Base-by-base conservation (phyloP, 2,888 invertebrate genomes). In the Octodonta nipae region DNA sequence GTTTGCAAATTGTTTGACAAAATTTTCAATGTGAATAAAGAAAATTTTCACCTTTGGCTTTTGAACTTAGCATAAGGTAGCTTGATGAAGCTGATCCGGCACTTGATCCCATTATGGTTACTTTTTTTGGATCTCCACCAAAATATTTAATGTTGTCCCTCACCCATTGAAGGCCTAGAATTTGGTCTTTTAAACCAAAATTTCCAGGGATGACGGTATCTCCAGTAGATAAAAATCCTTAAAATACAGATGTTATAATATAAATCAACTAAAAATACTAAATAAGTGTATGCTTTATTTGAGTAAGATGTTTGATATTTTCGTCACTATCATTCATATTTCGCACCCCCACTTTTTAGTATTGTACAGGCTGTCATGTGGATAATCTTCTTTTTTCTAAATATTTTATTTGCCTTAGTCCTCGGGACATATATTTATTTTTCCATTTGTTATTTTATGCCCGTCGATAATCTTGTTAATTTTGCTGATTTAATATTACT, bases 181-280 rank as follows among this genome's bases (percentile, higher is more conserved):
- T 37, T 33, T 43, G 43, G 32, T 45, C 45, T 28, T 45, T 45
- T 10, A 45, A 24, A 4, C 45, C 45, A 11, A 34, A 29, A 17
- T 45, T 45, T 12, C 45, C 45, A 6, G 41, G 42, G 26, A 42
- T 34, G 5, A 32, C 37, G 6, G 26, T 7, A 16, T 45, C 45
- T 10, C 32, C 36, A 7, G 42, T 41, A 6, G 40, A 38, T 14
- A 45, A 28, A 30, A 45, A 45, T 2, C 42, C 42, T 42, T 8
- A 10, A 33, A 22, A 11, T n/a, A n/a, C n/a, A n/a, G n/a, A n/a
- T n/a, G n/a, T n/a, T n/a, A n/a, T n/a, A n/a, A n/a, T n/a, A n/a
- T n/a, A n/a, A n/a, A n/a, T n/a, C n/a, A n/a, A n/a, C n/a, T n/a
- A n/a, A n/a, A n/a, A n/a, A n/a, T n/a, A n/a, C n/a, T n/a, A n/a